Base-by-base conservation (phyloP, 2,797 vertebrate genomes). In the Champsocephalus esox region DNA sequence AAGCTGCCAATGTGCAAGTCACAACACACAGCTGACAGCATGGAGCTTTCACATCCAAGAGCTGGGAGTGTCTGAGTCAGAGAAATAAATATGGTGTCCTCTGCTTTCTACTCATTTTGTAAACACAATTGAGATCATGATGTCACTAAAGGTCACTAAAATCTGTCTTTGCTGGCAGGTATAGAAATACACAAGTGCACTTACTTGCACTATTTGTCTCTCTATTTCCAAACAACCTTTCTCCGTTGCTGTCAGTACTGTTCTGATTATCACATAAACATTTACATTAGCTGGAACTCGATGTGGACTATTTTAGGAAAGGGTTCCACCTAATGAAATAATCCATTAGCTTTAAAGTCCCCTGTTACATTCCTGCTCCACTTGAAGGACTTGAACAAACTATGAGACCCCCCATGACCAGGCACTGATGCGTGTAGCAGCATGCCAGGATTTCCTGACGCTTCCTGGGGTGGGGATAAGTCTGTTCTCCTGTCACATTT, bases 11-110 rank as follows among this genome's bases (percentile, higher is more conserved):
- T 88, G 85, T 83, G 75, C 94, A 95, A 95, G 94, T 95, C 92
- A 90, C 93, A 93, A 95, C 94, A 95, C 87, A 94, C 91, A 94
- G 92, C 90, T 88, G 87, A 91, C 92, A 89, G 87, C 87, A 73
- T 86, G 88, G 24, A 85, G 86, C 81, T 73, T 82, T 89, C 87
- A 77, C 72, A 75, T 90, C 92, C 91, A 94, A 86, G 83, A 88
- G 72, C 80, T 79, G 90, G 93, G 93, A 92, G 93, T 92, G 91
- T 77, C 89, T 50, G 45, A 5, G 76, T 88, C 68, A 57, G 75
- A 83, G 65, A 63, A 78, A 79, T 84, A 78, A 73, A 87, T 79
- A 66, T 72, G 84, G 67, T 67, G 21, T 73, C 52, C 58, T 67
- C 66, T 77, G 64, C 54, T 45, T 78, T 81, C 70, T 83, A n/a